Evolutionary conservation across 1,140 invertebrate species (phyloP).

Genomic region (Brachionus asplanchnoidis): DNA sequence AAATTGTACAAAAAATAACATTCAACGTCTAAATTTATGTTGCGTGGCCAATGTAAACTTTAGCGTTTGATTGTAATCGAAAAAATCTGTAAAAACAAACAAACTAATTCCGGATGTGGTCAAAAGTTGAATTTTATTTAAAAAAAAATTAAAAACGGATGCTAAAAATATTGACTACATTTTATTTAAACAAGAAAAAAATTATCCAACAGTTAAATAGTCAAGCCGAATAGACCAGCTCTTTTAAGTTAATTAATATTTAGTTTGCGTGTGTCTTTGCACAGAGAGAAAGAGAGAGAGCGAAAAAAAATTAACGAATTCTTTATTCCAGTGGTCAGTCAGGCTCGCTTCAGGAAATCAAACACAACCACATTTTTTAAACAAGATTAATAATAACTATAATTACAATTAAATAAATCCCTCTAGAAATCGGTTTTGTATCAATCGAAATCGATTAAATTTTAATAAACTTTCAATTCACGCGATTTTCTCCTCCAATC

Average conservation of each 20-base stretch:
- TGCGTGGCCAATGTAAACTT: background rate
- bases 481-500: background rate
- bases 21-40: background rate
- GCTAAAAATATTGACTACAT: background rate
- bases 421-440: background rate
- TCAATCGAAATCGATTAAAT: conserved; percentile 37
- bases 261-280: background rate
- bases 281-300: background rate
- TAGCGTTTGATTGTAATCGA: background rate
- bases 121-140: background rate
- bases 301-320: background rate
- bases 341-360: conserved; percentile 39
- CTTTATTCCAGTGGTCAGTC: background rate
- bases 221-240: background rate
- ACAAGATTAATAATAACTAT: conserved; percentile 23
- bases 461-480: conserved; percentile 32
- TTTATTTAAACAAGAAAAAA: background rate
- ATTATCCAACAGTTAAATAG: background rate
- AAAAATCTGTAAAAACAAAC: conserved; percentile 28
- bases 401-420: conserved; percentile 29
- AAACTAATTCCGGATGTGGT: background rate
- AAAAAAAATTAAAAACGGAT: background rate
- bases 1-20: background rate
- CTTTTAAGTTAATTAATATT: conserved; percentile 37
- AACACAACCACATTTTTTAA: background rate